Evolutionary conservation across 2,888 invertebrate species (phyloP).

Genomic region (Dryocosmus kuriphilus): DNA sequence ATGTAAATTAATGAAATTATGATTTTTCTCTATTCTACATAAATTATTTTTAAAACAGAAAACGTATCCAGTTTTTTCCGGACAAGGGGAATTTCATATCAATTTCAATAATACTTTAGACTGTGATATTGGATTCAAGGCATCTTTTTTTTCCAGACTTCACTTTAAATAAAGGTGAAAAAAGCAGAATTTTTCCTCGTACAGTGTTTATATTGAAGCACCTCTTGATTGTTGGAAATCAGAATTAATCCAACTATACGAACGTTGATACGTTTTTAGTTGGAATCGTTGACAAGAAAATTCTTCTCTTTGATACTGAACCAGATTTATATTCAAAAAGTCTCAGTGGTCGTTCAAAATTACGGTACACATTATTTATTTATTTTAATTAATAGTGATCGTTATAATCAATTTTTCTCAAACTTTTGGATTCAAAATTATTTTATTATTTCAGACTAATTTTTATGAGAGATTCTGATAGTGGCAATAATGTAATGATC

Average conservation of each 20-base stretch:
- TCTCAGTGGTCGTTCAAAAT: conserved; percentile 81
- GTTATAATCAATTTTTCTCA: not conserved
- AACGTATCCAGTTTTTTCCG: conserved; percentile 76
- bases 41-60: conserved; percentile 64
- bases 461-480: conserved; percentile 69
- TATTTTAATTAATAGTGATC: not conserved
- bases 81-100: conserved; percentile 78
- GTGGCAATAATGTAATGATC: conserved; percentile 72
- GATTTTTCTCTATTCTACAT: not conserved
- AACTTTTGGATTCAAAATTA: not conserved
- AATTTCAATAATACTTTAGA: conserved; percentile 83
- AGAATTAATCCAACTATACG: conserved; percentile 64
- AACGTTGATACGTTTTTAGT: conserved; percentile 76
- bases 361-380: conserved; percentile 78
- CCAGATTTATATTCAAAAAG: conserved; percentile 81
- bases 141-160: conserved; percentile 51
- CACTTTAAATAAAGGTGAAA: conserved; percentile 67
- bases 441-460: conserved; percentile 67
- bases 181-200: conserved; percentile 69
- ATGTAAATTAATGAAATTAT: not conserved
- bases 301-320: conserved; percentile 80
- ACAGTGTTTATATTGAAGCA: conserved; percentile 71
- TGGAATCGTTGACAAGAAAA: conserved; percentile 74
- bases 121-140: conserved; percentile 79
- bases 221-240: conserved; percentile 71